Evolutionary conservation across 2,888 invertebrate species (phyloP), one percentile per base, ranked within the genome.

Genomic region (Erebia epiphron): DNA sequence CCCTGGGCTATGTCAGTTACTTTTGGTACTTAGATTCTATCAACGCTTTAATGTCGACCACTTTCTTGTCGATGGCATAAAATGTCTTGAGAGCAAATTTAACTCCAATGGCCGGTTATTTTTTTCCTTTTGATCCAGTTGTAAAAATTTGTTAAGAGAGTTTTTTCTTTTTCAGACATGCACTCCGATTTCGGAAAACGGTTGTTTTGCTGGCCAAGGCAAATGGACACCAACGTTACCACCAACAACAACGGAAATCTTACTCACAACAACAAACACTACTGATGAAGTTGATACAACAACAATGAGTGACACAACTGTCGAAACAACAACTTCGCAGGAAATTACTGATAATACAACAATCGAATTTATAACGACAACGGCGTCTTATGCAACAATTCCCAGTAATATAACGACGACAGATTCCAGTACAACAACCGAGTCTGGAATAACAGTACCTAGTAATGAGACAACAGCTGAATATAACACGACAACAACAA

Each of bases 151-250:
- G 41, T 18, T 56, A 46, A 43, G 10, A 43, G 43, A 43, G 11
- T 10, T 43, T 2, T 11, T 11, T 43, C 2, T 43, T 11, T 43
- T 43, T 11, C 43, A 43, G 43, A 1, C 35, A 68, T 73, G 76
- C 49, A 71, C 69, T 9, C 67, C 57, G 13, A 75, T 74, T 60
- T 72, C 77, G 9, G 72, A 73, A 26, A 56, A 73, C 14, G 76
- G 76, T 4, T 63, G 63, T 50, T 63, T 63, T 2, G 49, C 75
- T 5, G 63, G 61, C 21, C 61, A 66, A 13, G 66, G 66, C 43
- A 43, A 57, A 41, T 66, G 66, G 66, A 56, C 66, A 21, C 56
- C 65, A 1, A 65, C 65, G 0, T 13, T 43, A 41, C n/a, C 16
- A 13, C 56, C 66, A n/a, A 57, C 56, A 43, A 66, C 65, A 56